phyloP scores from a whole-genome alignment of 2,888 invertebrate genomes.

The Orthonevra nobilis region DNA sequence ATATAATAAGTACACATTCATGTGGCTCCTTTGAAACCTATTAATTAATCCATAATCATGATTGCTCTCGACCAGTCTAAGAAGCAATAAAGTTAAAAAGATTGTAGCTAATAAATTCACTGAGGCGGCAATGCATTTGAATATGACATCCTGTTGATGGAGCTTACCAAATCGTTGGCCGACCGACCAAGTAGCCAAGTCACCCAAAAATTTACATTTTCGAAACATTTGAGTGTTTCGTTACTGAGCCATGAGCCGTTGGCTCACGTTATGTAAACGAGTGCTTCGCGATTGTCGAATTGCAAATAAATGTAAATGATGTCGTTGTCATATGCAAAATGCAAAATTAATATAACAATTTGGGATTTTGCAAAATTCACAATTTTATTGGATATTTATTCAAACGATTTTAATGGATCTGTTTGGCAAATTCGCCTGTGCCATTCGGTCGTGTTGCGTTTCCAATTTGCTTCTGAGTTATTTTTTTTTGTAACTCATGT shows the following conservation, averaged over 20 bases:
- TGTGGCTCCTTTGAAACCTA: conserved; percentile 10
- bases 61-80: too few species aligned
- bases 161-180: conserved; percentile 40
- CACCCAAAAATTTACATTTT: conserved; percentile 48
- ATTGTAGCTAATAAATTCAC: conserved; percentile 17
- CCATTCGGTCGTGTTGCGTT: background rate
- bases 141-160: conserved; percentile 54
- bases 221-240: conserved; percentile 33
- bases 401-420: conserved; percentile 23
- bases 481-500: conserved; percentile 5
- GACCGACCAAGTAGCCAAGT: background rate
- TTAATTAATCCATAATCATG: conserved; percentile 20
- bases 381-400: conserved; percentile 39
- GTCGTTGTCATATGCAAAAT: conserved; percentile 4
- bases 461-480: conserved; percentile 4
- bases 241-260: conserved; percentile 8
- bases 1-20: background rate
- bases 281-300: too few species aligned
- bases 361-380: conserved; percentile 32
- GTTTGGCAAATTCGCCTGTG: conserved; percentile 16
- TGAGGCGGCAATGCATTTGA: conserved; percentile 45
- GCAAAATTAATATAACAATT: conserved; percentile 27
- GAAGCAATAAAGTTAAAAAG: too few species aligned
- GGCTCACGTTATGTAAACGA: too few species aligned
- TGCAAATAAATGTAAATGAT: too few species aligned